phyloP scores from a whole-genome alignment of 2,113 vertebrate species.

The Verasper variegatus region DNA sequence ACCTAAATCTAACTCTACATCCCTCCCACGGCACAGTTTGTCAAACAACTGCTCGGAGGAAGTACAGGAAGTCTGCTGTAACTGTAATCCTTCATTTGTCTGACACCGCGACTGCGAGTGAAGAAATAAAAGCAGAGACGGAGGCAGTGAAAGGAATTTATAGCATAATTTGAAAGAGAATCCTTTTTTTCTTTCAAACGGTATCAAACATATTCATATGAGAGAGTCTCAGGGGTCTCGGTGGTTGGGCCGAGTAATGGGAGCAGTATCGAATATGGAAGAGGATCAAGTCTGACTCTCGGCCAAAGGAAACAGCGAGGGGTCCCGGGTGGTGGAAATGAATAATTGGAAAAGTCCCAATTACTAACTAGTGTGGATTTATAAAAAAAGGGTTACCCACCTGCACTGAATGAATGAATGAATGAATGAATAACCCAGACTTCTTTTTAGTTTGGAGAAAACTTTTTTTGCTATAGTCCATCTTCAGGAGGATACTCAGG shows the following conservation, averaged over 20 bases:
- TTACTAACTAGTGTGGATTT: neutral
- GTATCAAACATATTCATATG: conserved; percentile 6
- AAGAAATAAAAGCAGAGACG: neutral
- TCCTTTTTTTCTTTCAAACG: neutral
- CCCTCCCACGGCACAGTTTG: too few species aligned
- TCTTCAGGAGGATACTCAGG: too few species aligned
- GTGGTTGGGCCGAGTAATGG: neutral
- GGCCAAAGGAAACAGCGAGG: neutral
- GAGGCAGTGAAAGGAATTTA: neutral
- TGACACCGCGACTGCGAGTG: too few species aligned
- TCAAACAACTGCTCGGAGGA: too few species aligned
- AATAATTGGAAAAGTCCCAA: neutral
- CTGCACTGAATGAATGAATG: neutral
- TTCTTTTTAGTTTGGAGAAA: neutral
- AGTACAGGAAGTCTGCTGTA: too few species aligned
- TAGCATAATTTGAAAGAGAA: neutral
- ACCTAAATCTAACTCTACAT: too few species aligned
- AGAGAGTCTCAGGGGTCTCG: neutral
- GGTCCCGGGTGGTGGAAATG: neutral
- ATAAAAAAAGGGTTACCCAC: neutral
- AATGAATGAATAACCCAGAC: neutral
- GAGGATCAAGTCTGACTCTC: neutral
- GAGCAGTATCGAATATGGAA: neutral
- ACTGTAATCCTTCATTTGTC: too few species aligned
- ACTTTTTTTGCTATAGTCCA: too few species aligned